phyloP scores from a whole-genome alignment of 2,888 invertebrate genomes.

The Macrophya alboannulata region DNA sequence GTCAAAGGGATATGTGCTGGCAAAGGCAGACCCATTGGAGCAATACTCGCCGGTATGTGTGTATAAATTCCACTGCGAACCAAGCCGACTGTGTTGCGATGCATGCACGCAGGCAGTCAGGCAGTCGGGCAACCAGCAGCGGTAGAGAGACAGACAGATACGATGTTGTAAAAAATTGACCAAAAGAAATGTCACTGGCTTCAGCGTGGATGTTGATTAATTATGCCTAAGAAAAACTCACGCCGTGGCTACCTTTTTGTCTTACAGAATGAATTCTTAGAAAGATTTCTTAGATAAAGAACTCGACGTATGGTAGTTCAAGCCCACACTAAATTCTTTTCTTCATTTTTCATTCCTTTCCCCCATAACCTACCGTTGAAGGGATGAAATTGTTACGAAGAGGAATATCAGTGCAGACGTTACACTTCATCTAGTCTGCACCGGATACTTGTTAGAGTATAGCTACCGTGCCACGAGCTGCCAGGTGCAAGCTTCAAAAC shows the following conservation, averaged over 20 bases:
- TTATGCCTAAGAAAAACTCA: slow-evolving; percentile 49
- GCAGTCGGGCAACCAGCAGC: slow-evolving; percentile 34
- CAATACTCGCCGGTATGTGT: slow-evolving; percentile 39
- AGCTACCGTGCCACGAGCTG: neutral
- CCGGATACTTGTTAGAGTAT: slow-evolving; percentile 7
- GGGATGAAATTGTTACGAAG: slow-evolving; percentile 24
- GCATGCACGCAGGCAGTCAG: slow-evolving; percentile 21
- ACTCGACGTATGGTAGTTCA: slow-evolving; percentile 11
- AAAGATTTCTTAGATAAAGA: slow-evolving; percentile 52
- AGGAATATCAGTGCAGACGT: neutral
- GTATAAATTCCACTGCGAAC: slow-evolving; percentile 50
- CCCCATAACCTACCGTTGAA: neutral
- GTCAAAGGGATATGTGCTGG: slow-evolving; percentile 41
- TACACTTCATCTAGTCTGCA: slow-evolving; percentile 11
- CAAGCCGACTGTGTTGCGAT: neutral
- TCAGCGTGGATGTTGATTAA: slow-evolving; percentile 54
- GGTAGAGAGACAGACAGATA: slow-evolving; percentile 36
- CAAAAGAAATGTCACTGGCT: slow-evolving; percentile 53
- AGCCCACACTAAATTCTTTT: slow-evolving; percentile 40
- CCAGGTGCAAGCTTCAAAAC: slow-evolving; percentile 44
- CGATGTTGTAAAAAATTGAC: slow-evolving; percentile 55
- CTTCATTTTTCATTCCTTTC: slow-evolving; percentile 27
- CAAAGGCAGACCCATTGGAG: slow-evolving; percentile 46
- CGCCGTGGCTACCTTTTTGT: slow-evolving; percentile 49
- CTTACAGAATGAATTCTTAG: slow-evolving; percentile 48